phyloP scores from a whole-genome alignment of 2,888 invertebrate species.

The Campoletis raptor region DNA sequence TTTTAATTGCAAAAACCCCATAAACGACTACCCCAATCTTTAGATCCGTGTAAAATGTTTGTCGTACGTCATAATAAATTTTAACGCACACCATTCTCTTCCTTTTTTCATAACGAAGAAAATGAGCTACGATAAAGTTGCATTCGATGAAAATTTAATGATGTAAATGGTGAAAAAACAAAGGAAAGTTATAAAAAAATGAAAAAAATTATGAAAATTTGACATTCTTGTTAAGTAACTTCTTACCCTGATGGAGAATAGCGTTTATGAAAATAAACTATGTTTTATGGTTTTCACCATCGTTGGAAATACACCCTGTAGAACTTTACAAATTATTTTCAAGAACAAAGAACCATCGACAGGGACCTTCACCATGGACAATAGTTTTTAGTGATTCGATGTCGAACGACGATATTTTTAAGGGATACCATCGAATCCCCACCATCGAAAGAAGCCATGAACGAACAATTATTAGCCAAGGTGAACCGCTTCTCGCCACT shows the following conservation, averaged over 20 bases:
- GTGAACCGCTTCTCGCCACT: constrained; percentile 81
- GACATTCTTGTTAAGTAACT: background rate
- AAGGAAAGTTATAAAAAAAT: background rate
- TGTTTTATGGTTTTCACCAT: background rate
- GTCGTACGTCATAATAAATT: background rate
- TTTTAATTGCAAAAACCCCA: background rate
- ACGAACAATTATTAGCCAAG: constrained; percentile 81
- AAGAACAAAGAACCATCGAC: background rate
- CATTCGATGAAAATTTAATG: background rate
- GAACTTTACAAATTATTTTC: background rate
- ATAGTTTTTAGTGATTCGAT: constrained; percentile 14
- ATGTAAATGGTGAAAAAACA: background rate
- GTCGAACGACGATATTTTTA: constrained; percentile 1
- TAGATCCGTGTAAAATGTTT: background rate
- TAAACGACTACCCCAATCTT: background rate
- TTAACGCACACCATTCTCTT: background rate
- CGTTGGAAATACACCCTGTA: background rate
- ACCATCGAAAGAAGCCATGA: constrained; percentile 4
- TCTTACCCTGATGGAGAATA: background rate
- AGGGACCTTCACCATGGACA: constrained; percentile 7
- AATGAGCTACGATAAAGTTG: too few species aligned
- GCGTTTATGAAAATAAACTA: too few species aligned
- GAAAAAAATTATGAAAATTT: background rate
- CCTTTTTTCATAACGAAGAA: background rate
- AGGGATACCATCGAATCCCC: background rate